Evolutionary conservation across 2,797 vertebrate genomes (phyloP), one percentile per base, ranked within the genome.

Genomic region (Neoniphon sammara): DNA sequence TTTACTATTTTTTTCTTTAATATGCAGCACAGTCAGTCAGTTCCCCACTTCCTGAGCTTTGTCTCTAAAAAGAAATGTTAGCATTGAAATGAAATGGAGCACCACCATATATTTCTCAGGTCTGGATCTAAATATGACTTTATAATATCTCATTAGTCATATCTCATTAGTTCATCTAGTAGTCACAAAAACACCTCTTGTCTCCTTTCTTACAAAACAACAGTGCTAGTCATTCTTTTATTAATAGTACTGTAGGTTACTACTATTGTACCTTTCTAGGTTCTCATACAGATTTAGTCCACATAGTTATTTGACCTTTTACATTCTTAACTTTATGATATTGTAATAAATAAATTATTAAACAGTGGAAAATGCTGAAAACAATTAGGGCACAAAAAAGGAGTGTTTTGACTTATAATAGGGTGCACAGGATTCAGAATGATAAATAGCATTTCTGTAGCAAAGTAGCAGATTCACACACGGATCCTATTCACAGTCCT

Each of bases 301-400:
- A 80, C 78, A 83, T 39, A 73, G n/a, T 20, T 75, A 31, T 75
- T 85, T 86, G 4, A 79, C 78, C 72, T 74, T 27, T 75, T 80
- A 89, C 85, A 89, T 91, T 91, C 81, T 88, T 74, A 86, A 78
- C 78, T 53, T 75, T 56, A 77, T 14, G 66, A 14, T 70, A 30
- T 62, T 52, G n/a, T 73, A 90, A 91, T 89, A 91, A 92, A 93
- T 92, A 91, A 90, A 85, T 87, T 21, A 87, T 75, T 65, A 65
- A 87, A 89, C 80, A 83, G 59, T 61, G 77, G 77, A 62, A 83
- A 73, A 64, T 70, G 59, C 44, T 18, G 54, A 89, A 74, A 67
- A 63, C 66, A 85, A 85, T 62, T 70, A 80, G 80, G 75, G 71
- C 77, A 46, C 60, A 50, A 76, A 46, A 73, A 77, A 72, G 61